Evolutionary conservation across 2,888 invertebrate genomes (phyloP), one percentile per base, ranked within the genome.

Genomic region (Luperina nickerlii): DNA sequence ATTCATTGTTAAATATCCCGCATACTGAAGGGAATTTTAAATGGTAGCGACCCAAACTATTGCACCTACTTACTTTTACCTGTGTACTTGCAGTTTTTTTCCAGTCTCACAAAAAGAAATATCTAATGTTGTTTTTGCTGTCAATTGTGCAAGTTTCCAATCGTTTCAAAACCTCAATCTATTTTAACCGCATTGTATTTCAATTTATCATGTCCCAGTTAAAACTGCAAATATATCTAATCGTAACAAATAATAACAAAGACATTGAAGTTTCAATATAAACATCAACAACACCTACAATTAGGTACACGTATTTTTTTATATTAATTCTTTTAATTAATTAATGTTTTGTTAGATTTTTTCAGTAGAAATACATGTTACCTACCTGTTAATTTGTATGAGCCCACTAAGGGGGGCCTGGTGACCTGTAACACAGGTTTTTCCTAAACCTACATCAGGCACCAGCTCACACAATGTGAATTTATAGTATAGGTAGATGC

Each of bases 1-100:
- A 67, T 70, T 76, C 45, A 74, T 66, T 66, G 79, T 71, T 70
- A 74, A 81, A 85, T 63, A 38, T 32, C 82, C 74, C 71, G 82
- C 73, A 79, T 83, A 24, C 8, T 57, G 32, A 45, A 68, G 57
- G 63, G 74, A 83, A 82, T 76, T 82, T 75, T 60, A 51, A 80
- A 72, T 13, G 13, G 32, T 32, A 69, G 69, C 15, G 57, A 70
- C 70, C 11, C 13, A 71, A 74, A 77, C 13, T 11, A 60, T 15
- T 54, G 8, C 27, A 65, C 6, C 45, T 76, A 27, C 20, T 24
- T 76, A 27, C 20, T 24, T 71, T 74, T 82, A 62, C 66, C 60
- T 60, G 45, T 18, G 48, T 27, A 32, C 6, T 15, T 42, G 62
- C 51, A 62, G 15, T 54, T 42, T 54, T 79, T 65, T 63, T 45